Conservation (phyloP, 2,113 vertebrate genomes). For the Rana temporaria region DNA sequence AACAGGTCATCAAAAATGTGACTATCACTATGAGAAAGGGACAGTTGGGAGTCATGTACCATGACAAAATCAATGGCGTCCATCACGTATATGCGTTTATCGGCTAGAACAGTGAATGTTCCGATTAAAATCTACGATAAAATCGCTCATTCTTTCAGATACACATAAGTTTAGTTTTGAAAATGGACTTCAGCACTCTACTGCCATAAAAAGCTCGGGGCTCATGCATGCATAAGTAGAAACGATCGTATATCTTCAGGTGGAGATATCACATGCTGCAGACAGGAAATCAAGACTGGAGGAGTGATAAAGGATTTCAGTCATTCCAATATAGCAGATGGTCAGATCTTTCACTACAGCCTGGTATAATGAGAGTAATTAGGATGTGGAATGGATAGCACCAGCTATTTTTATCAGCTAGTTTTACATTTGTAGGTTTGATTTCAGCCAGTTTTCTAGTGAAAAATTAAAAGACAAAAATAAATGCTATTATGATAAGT, state of each 20-base stretch:
- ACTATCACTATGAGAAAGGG: too few species aligned
- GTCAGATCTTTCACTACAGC: slow-evolving; percentile 21
- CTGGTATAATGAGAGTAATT: slow-evolving; percentile 35
- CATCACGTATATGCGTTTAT: too few species aligned
- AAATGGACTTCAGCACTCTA: neutral
- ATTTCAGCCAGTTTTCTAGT: neutral
- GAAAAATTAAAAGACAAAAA: neutral
- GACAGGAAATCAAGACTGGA: slow-evolving; percentile 5
- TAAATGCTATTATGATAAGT: too few species aligned
- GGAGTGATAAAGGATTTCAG: slow-evolving; percentile 26
- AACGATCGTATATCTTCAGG: slow-evolving; percentile 29
- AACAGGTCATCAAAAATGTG: too few species aligned
- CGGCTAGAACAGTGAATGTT: too few species aligned
- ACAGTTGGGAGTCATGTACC: too few species aligned
- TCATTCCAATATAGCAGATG: slow-evolving; percentile 40
- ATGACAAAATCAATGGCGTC: too few species aligned
- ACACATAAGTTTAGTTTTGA: neutral
- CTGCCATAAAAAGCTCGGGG: slow-evolving; percentile 23
- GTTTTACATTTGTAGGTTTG: neutral
- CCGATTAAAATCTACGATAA: too few species aligned
- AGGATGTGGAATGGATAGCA: slow-evolving; percentile 22
- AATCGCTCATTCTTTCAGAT: too few species aligned
- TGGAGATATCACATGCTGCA: slow-evolving; percentile 33
- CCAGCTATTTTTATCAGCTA: neutral
- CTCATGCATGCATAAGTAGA: slow-evolving; percentile 46